These are phyloP conservation scores for Diachasmimorpha longicaudata DNA, from an alignment of 1,140 invertebrate genomes.

Conservation along the genomic window DNA sequence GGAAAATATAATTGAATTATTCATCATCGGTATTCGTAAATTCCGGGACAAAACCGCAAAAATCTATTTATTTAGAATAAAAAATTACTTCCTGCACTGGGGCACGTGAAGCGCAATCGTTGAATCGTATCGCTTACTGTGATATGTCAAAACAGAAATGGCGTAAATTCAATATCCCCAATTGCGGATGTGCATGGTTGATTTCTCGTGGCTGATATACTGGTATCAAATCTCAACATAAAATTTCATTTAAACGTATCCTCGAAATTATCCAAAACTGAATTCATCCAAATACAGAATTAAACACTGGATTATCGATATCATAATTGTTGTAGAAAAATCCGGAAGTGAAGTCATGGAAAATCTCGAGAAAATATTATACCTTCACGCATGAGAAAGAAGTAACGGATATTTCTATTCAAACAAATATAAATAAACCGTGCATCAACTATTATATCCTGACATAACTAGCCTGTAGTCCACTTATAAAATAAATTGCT, in stretches of 20 bases:
- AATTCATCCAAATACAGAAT: too few species aligned
- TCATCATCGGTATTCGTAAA: constrained; percentile 22
- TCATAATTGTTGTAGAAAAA: too few species aligned
- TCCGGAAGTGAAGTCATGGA: too few species aligned
- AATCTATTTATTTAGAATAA: constrained; percentile 59
- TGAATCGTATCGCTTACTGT: constrained; percentile 49
- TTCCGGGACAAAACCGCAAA: constrained; percentile 57
- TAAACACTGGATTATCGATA: too few species aligned
- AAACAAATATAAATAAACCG: too few species aligned
- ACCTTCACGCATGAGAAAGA: too few species aligned
- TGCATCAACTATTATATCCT: too few species aligned
- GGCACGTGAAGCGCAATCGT: constrained; percentile 42
- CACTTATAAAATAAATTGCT: too few species aligned
- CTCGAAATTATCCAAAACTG: too few species aligned
- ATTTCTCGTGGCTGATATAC: constrained; percentile 16
- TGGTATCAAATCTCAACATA: background rate
- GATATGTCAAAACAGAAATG: constrained; percentile 59
- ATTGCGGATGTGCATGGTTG: constrained; percentile 31
- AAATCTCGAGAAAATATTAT: too few species aligned
- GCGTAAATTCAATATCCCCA: constrained; percentile 61
- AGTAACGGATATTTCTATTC: too few species aligned
- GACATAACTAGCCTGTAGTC: too few species aligned
- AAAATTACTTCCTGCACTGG: constrained; percentile 55
- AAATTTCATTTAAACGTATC: background rate
- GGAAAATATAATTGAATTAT: background rate